Evolutionary conservation across 2,888 invertebrate species (phyloP).

Genomic region (Choreutis nemorana): DNA sequence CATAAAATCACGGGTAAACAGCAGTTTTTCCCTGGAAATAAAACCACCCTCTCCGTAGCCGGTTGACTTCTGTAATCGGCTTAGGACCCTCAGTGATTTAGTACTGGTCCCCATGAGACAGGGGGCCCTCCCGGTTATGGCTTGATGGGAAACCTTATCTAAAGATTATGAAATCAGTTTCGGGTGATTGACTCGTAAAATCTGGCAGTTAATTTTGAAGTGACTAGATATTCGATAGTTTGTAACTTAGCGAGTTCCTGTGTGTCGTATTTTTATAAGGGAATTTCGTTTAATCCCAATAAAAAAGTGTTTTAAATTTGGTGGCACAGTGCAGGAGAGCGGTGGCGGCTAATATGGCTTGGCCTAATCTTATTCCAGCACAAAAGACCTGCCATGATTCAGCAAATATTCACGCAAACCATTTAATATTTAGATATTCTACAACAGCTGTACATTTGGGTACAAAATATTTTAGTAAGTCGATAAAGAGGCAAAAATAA

Average conservation of each 20-base stretch:
- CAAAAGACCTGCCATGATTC: slow-evolving; percentile 60
- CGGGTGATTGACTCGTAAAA: slow-evolving; percentile 57
- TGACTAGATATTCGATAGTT: no score
- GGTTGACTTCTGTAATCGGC: slow-evolving; percentile 62
- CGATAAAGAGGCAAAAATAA: no score
- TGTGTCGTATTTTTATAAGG: neutral
- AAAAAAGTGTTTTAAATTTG: neutral
- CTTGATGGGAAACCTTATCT: slow-evolving; percentile 62
- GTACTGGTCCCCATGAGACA: slow-evolving; percentile 31
- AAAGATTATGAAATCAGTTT: slow-evolving; percentile 58
- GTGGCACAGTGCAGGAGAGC: slow-evolving; percentile 19
- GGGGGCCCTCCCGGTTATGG: slow-evolving; percentile 40
- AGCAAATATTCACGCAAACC: slow-evolving; percentile 52
- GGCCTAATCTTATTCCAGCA: slow-evolving; percentile 49
- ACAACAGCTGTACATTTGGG: slow-evolving; percentile 36
- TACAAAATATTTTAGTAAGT: no score
- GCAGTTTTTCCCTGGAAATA: slow-evolving; percentile 59
- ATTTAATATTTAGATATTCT: slow-evolving; percentile 62
- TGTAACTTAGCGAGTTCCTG: no score
- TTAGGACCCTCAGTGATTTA: slow-evolving; percentile 45
- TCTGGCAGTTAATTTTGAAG: slow-evolving; percentile 17
- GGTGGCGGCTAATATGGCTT: slow-evolving; percentile 47
- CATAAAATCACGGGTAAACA: slow-evolving; percentile 64
- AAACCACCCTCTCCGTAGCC: slow-evolving; percentile 35
- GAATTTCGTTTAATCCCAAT: neutral